Base-by-base conservation (phyloP, 2,888 invertebrate species). In the Pseudococcus longispinus region DNA sequence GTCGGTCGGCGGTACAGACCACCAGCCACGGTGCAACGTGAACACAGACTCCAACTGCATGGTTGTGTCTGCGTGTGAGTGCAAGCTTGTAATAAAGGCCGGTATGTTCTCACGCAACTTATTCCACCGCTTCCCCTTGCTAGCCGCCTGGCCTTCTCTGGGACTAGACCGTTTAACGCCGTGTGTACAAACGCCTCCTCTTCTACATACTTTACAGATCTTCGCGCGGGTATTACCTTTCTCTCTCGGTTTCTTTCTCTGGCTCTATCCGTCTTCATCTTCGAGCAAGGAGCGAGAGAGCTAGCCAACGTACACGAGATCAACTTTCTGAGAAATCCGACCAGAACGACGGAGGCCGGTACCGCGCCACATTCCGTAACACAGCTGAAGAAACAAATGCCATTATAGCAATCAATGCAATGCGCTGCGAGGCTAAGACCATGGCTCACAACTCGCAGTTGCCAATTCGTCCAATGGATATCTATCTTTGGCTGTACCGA, bases 41-140 rank as follows among this genome's bases (percentile, higher is more conserved):
- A 23, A 23, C 37, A 84, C 84, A 37, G 65, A 84, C 46, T 84
- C 46, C 55, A 51, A 32, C 55, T 23, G 20, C 18, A 20, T 84
- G 4, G 13, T 2, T 46, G 82, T 51, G 44, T 46, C 26, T 51
- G 11, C 44, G 44, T 26, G 26, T 55, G 23, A 20, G 46, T 42
- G 26, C 51, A 46, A 26, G 26, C 18, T 20, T 46, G 26, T 32
- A 29, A 23, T 60, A 84, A 65, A 84, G 84, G 84, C 84, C 84
- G 84, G 84, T 84, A 84, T 84, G 84, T 84, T 84, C 84, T 60
- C 84, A 84, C 84, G 84, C 84, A 84, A 84, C 84, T 37, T 32
- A 9, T 20, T 32, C 42, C 8, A 20, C 84, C 26, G 18, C 65
- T 26, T n/a, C 84, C 9, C 51, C 11, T 77, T 18, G 23, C 37